Base-by-base conservation (phyloP, 2,888 invertebrate species). In the Zootermopsis nevadensis region DNA sequence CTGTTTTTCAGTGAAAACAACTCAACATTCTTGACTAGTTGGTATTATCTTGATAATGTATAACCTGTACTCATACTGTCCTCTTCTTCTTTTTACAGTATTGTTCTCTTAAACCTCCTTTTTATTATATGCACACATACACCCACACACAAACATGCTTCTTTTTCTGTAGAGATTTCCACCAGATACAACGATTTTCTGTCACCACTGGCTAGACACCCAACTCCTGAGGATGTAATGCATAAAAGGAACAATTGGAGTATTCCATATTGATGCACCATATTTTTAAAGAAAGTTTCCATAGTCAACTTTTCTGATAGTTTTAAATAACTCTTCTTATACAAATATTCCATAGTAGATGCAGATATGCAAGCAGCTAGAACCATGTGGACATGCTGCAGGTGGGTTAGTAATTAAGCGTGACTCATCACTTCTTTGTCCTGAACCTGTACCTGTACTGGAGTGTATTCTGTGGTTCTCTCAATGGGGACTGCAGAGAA, bases 361-460 rank as follows among this genome's bases (percentile, higher is more conserved):
- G 30, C 66, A 66, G 27, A 60, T n/a, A 27, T 30, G n/a, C 27
- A 8, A 27, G 66, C n/a, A 66, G 66, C 2, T 30, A 4, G 10
- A 30, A n/a, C 27, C 10, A 30, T 72, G 7, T 30, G 30, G 8
- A 77, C 27, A 30, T 24, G 27, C 72, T 35, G 48, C 27, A 53
- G 42, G 10, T 6, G 31, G n/a, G 48, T 33, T 69, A 19, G 31
- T 48, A 66, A 33, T 30, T 76, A 60, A 82, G 72, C 82, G 80
- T 84, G 30, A 67, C 33, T 42, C 30, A 38, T 24, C 88, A 89
- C 90, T 89, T 90, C 90, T 86, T 90, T 90, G 82, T 90, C 90
- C 53, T 77, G 82, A 67, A 82, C 88, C 74, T 81, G 81, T 82
- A 84, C 88, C 77, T 89, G 88, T 38, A 90, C 90, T 10, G 88